Evolutionary conservation across 2,888 invertebrate genomes (phyloP).

Genomic region (Phasia obesa): DNA sequence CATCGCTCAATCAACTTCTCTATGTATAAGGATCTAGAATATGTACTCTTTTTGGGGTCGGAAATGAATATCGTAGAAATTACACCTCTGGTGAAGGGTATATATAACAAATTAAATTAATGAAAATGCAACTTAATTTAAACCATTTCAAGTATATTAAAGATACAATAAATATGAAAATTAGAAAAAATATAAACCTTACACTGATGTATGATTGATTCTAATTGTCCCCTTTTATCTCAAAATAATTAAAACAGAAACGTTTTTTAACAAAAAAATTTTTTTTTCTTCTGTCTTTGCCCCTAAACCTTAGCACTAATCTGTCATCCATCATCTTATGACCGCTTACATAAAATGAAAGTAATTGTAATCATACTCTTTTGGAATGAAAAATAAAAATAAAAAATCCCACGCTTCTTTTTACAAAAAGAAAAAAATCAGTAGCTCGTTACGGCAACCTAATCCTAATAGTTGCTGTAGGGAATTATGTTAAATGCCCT

Average conservation of each 20-base stretch:
- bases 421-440: slow-evolving; percentile 21
- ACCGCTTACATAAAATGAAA: slow-evolving; percentile 28
- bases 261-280: slow-evolving; percentile 16
- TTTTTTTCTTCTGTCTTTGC: not conserved
- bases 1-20: too few species aligned
- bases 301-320: too few species aligned
- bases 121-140: too few species aligned
- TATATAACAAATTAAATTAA: too few species aligned
- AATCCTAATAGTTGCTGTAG: slow-evolving; percentile 34
- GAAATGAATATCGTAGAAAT: too few species aligned
- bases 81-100: too few species aligned
- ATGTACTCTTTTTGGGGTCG: too few species aligned
- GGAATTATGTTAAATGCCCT: slow-evolving; percentile 63
- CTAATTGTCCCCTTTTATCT: slow-evolving; percentile 26
- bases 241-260: not conserved
- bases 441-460: slow-evolving; percentile 23
- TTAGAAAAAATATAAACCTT: too few species aligned
- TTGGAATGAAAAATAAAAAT: slow-evolving; percentile 6
- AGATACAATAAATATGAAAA: too few species aligned
- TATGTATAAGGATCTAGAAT: too few species aligned
- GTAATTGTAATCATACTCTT: slow-evolving; percentile 45
- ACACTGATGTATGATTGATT: too few species aligned
- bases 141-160: too few species aligned
- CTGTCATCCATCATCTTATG: slow-evolving; percentile 25
- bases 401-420: slow-evolving; percentile 58